Evolutionary conservation across 1,140 invertebrate genomes (phyloP).

Genomic region (Scaptomyza hsui): DNA sequence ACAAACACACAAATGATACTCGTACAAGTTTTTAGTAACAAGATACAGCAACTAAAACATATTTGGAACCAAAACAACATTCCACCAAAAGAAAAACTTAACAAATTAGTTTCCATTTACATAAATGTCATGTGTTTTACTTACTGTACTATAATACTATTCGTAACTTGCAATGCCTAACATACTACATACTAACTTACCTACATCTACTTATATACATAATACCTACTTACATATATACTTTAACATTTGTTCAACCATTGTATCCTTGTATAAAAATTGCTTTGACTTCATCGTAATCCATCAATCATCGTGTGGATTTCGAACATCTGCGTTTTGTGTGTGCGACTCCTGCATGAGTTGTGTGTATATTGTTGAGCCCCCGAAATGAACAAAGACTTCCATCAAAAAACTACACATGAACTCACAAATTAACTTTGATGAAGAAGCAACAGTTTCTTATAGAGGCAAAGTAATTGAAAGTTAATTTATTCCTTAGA

Average conservation of each 20-base stretch:
- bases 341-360: constrained; percentile 27
- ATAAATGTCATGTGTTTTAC: constrained; percentile 63
- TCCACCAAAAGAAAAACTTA: constrained; percentile 23
- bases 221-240: constrained; percentile 30
- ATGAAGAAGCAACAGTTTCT: background rate
- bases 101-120: constrained; percentile 44
- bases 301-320: constrained; percentile 9
- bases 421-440: background rate
- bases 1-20: constrained; percentile 25
- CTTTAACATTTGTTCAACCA: constrained; percentile 15
- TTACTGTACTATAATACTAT: constrained; percentile 62
- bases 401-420: background rate
- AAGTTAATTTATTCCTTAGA: too few relatives aligned
- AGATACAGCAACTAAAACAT: constrained; percentile 64
- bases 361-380: constrained; percentile 12
- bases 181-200: constrained; percentile 39
- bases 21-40: constrained; percentile 53
- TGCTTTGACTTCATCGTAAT: constrained; percentile 11
- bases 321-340: constrained; percentile 8
- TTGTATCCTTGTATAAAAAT: constrained; percentile 29
- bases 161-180: constrained; percentile 60
- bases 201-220: constrained; percentile 22
- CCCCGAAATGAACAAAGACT: background rate
- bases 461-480: too few relatives aligned
- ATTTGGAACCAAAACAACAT: constrained; percentile 52